phyloP scores from a whole-genome alignment of 2,113 vertebrate species.

The Carassius carassius region DNA sequence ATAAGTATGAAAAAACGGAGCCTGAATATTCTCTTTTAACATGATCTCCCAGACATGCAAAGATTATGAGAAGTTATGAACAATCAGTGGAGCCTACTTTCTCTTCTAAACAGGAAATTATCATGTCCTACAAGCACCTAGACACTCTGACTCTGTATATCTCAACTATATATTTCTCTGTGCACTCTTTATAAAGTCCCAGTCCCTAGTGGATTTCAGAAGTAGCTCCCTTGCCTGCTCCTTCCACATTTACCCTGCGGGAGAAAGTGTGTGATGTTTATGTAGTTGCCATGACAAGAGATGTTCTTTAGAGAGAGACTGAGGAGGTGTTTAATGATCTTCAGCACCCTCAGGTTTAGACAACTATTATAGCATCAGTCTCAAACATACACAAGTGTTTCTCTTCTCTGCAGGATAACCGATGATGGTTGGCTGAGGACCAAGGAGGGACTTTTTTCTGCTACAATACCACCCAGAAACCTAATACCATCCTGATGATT shows the following conservation, averaged over 20 bases:
- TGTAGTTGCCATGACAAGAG: conserved; percentile 72
- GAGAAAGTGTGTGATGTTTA: conserved; percentile 67
- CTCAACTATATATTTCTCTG: not conserved
- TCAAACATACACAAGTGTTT: conserved; percentile 21
- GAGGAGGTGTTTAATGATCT: conserved; percentile 65
- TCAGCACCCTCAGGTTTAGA: conserved; percentile 44
- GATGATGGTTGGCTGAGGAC: conserved; percentile 48
- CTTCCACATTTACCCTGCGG: conserved; percentile 46
- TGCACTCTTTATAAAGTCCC: conserved; percentile 6
- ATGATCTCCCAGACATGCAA: not conserved
- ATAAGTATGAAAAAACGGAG: not conserved
- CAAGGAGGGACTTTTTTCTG: conserved; percentile 57
- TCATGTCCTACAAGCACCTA: not conserved
- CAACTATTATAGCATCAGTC: conserved; percentile 35
- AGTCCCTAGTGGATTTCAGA: conserved; percentile 53
- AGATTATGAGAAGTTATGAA: not conserved
- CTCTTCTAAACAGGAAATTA: not conserved
- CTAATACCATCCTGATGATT: conserved; percentile 55
- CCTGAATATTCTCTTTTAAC: not conserved
- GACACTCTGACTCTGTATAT: conserved; percentile 3
- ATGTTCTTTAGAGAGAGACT: conserved; percentile 64
- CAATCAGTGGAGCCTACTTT: not conserved
- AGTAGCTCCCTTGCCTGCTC: conserved; percentile 53
- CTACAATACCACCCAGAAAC: conserved; percentile 56
- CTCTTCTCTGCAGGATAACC: conserved; percentile 48